Conservation (phyloP, 2,797 vertebrate species). For the Phaenicophaeus curvirostris region DNA sequence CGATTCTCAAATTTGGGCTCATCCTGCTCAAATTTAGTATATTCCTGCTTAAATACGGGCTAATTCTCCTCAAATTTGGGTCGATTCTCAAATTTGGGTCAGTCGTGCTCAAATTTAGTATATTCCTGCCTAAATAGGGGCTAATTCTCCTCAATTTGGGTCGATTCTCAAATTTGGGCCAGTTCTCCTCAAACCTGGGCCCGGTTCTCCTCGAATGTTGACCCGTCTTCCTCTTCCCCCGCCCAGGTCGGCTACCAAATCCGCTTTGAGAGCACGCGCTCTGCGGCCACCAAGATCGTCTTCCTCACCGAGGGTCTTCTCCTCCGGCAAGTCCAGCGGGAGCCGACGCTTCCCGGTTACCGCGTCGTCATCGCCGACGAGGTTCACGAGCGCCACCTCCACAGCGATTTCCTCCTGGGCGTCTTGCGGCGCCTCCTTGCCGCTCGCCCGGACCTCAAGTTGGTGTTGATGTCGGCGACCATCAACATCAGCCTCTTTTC, state of each 20-base stretch:
- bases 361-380: conserved; percentile 88
- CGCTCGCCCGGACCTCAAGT: conserved; percentile 78
- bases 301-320: conserved; percentile 93
- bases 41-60: too few relatives aligned
- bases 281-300: conserved; percentile 82
- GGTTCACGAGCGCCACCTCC: conserved; percentile 92
- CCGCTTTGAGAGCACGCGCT: conserved; percentile 90
- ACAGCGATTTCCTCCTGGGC: conserved; percentile 90
- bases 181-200: too few relatives aligned
- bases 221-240: too few relatives aligned
- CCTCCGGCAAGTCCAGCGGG: conserved; percentile 88
- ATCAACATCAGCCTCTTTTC: conserved; percentile 93
- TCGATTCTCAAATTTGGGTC: too few relatives aligned
- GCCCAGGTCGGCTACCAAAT: conserved; percentile 93
- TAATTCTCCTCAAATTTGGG: too few relatives aligned
- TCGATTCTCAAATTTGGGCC: too few relatives aligned
- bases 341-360: conserved; percentile 80
- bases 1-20: too few relatives aligned
- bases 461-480: conserved; percentile 95
- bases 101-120: too few relatives aligned
- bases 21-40: too few relatives aligned
- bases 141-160: too few relatives aligned
- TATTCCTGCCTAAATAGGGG: too few relatives aligned
- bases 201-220: too few relatives aligned
- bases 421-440: conserved; percentile 84